Percentiles rank a stretch among this genome's conserved stretches.
These are phyloP conservation scores for Melipona bicolor DNA, from an alignment of 2,888 invertebrate species.

Conservation along the genomic window DNA sequence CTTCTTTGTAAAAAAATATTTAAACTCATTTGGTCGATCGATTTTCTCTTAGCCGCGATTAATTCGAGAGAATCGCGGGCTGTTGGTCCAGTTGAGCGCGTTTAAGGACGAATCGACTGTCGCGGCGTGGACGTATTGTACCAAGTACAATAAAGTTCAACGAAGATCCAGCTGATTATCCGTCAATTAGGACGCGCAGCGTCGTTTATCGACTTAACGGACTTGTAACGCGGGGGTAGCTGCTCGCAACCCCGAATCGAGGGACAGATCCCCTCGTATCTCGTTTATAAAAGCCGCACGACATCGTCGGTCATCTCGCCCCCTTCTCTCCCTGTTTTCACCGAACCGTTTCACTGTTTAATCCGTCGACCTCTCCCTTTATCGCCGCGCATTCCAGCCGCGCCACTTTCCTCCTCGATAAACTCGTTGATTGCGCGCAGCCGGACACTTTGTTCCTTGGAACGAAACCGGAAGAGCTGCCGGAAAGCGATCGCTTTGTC, in stretches of 20 bases:
- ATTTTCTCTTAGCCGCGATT: background rate
- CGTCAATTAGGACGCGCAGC: slow-evolving; percentile 51
- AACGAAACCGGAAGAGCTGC: slow-evolving; percentile 4
- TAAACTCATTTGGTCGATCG: background rate
- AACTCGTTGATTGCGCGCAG: slow-evolving; percentile 21
- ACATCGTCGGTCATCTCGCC: slow-evolving; percentile 22
- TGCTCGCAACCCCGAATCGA: slow-evolving; percentile 20
- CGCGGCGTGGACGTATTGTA: slow-evolving; percentile 49
- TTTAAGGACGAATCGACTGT: slow-evolving; percentile 66
- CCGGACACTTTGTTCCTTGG: slow-evolving; percentile 8
- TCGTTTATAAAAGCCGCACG: slow-evolving; percentile 40
- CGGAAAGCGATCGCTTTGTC: background rate
- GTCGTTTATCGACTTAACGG: slow-evolving; percentile 51
- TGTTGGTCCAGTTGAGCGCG: slow-evolving; percentile 56
- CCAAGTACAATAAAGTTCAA: slow-evolving; percentile 48
- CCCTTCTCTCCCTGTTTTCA: slow-evolving; percentile 1
- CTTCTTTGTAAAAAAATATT: too few relatives aligned
- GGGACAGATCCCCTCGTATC: slow-evolving; percentile 19
- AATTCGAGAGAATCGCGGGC: background rate
- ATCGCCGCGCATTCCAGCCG: background rate
- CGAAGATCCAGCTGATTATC: slow-evolving; percentile 55
- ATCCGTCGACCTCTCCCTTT: slow-evolving; percentile 9
- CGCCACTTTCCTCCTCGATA: slow-evolving; percentile 18
- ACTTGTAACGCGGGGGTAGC: slow-evolving; percentile 21
- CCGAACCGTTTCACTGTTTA: background rate